A percentile compares a stretch with the other conserved stretches of the same genome.
phyloP scores from a whole-genome alignment of 2,888 invertebrate species.

The Cataglyphis rosenhaueri region DNA sequence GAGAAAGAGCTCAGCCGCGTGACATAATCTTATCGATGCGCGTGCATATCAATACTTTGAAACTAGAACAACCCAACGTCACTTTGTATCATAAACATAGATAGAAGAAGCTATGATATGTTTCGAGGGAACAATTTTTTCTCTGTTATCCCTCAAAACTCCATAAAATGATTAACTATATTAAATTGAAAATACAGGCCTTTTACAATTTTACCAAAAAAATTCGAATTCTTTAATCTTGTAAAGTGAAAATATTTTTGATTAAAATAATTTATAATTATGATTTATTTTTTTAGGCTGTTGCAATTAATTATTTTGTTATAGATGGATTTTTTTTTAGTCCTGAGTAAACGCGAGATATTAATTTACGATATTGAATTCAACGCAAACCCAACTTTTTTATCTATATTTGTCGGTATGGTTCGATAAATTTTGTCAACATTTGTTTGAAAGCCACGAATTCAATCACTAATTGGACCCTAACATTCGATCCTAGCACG shows the following conservation, averaged over 20 bases:
- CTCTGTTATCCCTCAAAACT: neutral
- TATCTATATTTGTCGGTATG: neutral
- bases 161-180: neutral
- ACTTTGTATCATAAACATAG: neutral
- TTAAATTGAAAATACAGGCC: too few species aligned
- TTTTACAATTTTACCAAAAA: neutral
- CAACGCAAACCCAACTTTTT: neutral
- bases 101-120: slow-evolving; percentile 16
- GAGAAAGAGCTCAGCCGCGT: neutral
- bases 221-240: neutral
- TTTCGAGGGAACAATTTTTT: neutral
- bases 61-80: slow-evolving; percentile 29
- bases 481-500: neutral
- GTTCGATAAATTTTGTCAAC: slow-evolving; percentile 26
- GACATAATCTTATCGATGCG: slow-evolving; percentile 36
- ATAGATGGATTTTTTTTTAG: neutral
- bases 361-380: neutral
- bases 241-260: neutral
- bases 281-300: neutral
- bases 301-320: neutral
- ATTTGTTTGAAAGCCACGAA: neutral
- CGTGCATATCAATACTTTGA: slow-evolving; percentile 25
- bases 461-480: slow-evolving; percentile 25
- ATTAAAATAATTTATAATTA: neutral
- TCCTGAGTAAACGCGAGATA: neutral